phyloP scores from a whole-genome alignment of 92 coral and sea anemone genomes.

The Hydrozoanthus gracilis region DNA sequence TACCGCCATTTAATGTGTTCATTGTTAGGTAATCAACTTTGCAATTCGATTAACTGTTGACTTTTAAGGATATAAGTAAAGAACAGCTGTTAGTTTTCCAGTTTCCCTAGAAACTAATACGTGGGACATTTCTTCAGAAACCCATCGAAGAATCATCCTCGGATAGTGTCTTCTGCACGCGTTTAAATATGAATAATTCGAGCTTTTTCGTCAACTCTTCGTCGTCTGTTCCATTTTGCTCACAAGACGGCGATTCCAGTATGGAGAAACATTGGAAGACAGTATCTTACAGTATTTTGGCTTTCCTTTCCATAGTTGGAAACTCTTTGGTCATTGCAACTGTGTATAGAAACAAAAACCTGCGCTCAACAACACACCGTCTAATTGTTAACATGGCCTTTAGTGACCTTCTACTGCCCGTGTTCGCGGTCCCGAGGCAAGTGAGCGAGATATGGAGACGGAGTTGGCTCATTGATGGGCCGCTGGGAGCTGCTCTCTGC shows the following conservation, averaged over 20 bases:
- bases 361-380: constrained; percentile 37
- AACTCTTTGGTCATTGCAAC: constrained; percentile 25
- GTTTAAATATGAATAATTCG: constrained; percentile 22
- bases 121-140: neutral
- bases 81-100: constrained; percentile 5
- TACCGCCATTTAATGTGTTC: neutral
- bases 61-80: neutral
- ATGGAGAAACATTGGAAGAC: constrained; percentile 22
- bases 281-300: neutral
- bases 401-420: constrained; percentile 24
- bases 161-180: neutral
- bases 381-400: constrained; percentile 36
- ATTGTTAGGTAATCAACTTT: constrained; percentile 9
- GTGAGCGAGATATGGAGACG: constrained; percentile 18
- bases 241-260: neutral
- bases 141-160: neutral
- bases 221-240: neutral
- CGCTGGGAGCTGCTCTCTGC: constrained; percentile 1
- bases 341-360: constrained; percentile 30
- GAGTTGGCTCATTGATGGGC: constrained; percentile 14
- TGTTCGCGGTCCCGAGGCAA: constrained; percentile 16
- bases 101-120: neutral
- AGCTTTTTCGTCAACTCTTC: neutral
- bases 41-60: constrained; percentile 14
- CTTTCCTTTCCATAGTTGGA: neutral